Percentiles rank a stretch among this genome's conserved stretches.
Evolutionary conservation across 92 coral and sea anemone species (phyloP).

Genomic region (Ricordea florida): DNA sequence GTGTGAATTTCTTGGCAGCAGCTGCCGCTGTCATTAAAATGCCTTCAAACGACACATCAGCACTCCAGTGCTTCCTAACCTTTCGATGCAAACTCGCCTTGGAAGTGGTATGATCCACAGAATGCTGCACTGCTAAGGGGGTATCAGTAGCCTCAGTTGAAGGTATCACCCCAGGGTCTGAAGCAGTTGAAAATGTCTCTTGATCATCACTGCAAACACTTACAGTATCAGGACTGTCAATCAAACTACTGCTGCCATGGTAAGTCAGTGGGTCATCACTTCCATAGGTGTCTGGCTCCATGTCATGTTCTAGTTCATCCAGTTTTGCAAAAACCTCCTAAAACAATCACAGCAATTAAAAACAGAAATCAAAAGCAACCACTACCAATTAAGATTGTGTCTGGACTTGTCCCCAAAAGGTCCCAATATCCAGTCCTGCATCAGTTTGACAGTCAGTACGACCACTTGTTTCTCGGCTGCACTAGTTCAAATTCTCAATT

Average conservation of each 20-base stretch:
- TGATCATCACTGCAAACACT: conserved; percentile 65
- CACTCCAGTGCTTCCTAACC: conserved; percentile 13
- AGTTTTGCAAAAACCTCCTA: conserved; percentile 52
- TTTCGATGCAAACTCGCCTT: neutral
- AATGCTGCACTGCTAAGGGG: conserved; percentile 41
- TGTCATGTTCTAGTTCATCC: conserved; percentile 63
- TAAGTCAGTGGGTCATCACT: conserved; percentile 49
- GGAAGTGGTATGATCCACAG: conserved; percentile 15
- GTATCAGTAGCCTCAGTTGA: conserved; percentile 47
- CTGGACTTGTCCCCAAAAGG: too few species aligned
- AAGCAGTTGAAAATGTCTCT: neutral
- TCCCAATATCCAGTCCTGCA: too few species aligned
- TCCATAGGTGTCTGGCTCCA: conserved; percentile 36
- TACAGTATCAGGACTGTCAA: conserved; percentile 72
- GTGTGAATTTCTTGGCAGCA: conserved; percentile 69
- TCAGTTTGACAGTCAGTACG: too few species aligned
- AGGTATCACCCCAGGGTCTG: neutral
- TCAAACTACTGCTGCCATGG: conserved; percentile 35
- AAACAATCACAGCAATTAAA: too few species aligned
- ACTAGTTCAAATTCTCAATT: too few species aligned
- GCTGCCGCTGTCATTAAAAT: conserved; percentile 81
- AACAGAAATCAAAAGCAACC: too few species aligned
- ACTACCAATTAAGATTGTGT: too few species aligned
- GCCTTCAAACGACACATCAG: conserved; percentile 68
- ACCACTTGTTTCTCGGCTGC: too few species aligned